phyloP scores from a whole-genome alignment of 2,113 vertebrate genomes.

The Capreolus pygargus region DNA sequence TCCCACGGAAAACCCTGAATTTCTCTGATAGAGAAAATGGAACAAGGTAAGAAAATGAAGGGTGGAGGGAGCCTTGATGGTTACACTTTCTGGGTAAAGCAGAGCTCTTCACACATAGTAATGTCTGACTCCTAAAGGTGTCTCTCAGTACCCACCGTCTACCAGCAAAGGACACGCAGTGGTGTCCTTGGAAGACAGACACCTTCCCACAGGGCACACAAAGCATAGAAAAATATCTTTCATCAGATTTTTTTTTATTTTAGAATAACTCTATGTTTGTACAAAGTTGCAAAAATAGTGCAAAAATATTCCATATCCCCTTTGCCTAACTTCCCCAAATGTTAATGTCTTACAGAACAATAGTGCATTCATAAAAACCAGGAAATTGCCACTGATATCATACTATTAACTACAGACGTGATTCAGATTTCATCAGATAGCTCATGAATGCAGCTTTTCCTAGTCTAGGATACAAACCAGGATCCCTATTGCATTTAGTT shows the following conservation, averaged over 20 bases:
- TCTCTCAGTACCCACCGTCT: background rate
- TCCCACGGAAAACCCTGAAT: slow-evolving; percentile 67
- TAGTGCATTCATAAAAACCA: background rate
- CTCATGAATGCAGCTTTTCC: background rate
- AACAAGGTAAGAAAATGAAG: slow-evolving; percentile 68
- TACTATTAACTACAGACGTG: background rate
- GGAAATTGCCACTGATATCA: background rate
- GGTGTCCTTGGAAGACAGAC: background rate
- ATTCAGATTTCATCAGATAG: background rate
- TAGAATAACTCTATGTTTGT: background rate
- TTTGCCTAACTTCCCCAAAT: background rate
- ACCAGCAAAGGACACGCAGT: background rate
- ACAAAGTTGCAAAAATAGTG: background rate
- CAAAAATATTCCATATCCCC: background rate
- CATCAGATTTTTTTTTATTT: background rate
- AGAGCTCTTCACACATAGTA: background rate
- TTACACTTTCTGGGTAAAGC: background rate
- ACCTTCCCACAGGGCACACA: background rate
- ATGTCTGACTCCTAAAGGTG: background rate
- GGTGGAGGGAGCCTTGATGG: background rate
- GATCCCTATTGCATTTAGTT: background rate
- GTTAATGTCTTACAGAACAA: background rate
- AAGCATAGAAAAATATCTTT: background rate
- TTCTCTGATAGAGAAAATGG: slow-evolving; percentile 53
- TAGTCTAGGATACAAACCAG: background rate